Conservation (phyloP, 1,140 invertebrate species). For the Ceratitis capitata region DNA sequence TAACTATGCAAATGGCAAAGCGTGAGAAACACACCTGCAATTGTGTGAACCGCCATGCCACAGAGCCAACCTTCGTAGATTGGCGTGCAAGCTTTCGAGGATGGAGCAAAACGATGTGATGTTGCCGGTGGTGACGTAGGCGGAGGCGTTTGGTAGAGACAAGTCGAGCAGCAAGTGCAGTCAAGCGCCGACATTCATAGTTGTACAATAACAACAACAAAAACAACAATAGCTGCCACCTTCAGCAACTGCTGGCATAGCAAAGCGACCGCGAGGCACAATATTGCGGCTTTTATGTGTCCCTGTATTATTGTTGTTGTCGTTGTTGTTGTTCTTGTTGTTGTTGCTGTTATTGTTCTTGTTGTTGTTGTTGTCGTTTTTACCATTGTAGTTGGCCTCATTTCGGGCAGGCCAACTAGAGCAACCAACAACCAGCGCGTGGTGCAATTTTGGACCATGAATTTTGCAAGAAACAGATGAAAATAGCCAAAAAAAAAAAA, state of each 20-base stretch:
- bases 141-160: background rate
- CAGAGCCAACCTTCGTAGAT: background rate
- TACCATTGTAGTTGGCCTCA: background rate
- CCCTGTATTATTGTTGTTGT: background rate
- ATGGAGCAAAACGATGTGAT: background rate
- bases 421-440: background rate
- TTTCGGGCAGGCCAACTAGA: background rate
- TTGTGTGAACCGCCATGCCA: background rate
- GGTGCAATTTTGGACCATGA: background rate
- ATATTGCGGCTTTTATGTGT: background rate
- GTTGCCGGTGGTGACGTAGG: background rate
- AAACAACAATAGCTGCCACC: background rate
- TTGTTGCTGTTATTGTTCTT: background rate
- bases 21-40: slow-evolving; percentile 35
- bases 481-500: background rate
- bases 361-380: background rate
- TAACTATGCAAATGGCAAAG: slow-evolving; percentile 35
- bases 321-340: background rate
- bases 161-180: background rate
- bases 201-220: background rate
- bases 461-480: background rate
- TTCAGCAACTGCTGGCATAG: background rate
- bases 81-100: background rate
- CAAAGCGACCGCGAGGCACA: background rate
- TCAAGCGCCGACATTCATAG: background rate